Evolutionary conservation across 2,113 vertebrate species (phyloP).

Genomic region (Sturnira hondurensis): DNA sequence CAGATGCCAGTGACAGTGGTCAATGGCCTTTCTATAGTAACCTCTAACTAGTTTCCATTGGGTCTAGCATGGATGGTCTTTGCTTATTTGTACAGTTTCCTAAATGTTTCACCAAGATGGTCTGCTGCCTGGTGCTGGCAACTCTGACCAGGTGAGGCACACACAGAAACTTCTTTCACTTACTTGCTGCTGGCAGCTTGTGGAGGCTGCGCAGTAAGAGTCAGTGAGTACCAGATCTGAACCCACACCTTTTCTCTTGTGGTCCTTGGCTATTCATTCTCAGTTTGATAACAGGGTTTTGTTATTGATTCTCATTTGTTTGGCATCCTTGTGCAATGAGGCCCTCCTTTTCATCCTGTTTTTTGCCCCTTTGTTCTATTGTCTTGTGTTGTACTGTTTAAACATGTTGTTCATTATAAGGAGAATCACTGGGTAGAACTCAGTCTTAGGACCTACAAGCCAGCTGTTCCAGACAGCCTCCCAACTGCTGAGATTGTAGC

Average conservation of each 20-base stretch:
- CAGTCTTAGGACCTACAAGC: neutral
- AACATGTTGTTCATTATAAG: neutral
- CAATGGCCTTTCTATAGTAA: neutral
- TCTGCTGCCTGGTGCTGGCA: neutral
- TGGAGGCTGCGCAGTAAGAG: fast-evolving
- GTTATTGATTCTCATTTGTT: neutral
- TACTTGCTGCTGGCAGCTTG: neutral
- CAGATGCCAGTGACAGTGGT: neutral
- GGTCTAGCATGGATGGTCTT: neutral
- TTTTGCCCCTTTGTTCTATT: neutral
- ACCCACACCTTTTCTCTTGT: neutral
- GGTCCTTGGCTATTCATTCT: neutral
- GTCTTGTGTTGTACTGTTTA: neutral
- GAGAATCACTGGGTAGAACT: neutral
- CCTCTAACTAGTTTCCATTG: neutral
- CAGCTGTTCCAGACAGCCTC: neutral
- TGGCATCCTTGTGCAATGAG: neutral
- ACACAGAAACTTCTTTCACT: neutral
- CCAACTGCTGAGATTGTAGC: neutral
- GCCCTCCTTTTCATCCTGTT: neutral
- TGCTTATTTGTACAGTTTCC: neutral
- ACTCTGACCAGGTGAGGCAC: fast-evolving
- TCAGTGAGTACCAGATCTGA: neutral
- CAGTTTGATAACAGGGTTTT: neutral
- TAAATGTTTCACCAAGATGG: neutral